These are phyloP conservation scores for Girardia tigrina DNA, from an alignment of 2,888 invertebrate genomes.

Conservation along the genomic window DNA sequence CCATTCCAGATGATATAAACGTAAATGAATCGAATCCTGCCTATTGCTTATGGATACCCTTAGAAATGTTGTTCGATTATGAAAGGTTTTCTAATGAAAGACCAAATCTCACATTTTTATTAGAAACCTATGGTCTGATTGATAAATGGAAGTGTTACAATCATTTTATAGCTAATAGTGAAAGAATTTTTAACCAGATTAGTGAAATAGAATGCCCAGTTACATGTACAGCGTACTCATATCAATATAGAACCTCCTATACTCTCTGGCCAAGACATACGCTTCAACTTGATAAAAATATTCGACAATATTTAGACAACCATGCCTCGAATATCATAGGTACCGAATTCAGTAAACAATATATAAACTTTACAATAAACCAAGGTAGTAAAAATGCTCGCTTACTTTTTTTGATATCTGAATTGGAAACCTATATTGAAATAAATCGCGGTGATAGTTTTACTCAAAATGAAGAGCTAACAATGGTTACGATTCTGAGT, in stretches of 20 bases:
- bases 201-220: background rate
- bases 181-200: background rate
- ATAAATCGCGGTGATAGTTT: background rate
- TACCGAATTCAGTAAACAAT: background rate
- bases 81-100: background rate
- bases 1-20: background rate
- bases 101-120: background rate
- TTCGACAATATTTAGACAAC: background rate
- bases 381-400: background rate
- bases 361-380: background rate
- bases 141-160: background rate
- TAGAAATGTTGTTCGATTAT: background rate
- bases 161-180: background rate
- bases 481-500: background rate
- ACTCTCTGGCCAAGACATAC: background rate
- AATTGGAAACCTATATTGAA: background rate
- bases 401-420: no score
- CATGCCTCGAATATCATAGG: background rate
- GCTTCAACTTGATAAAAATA: background rate
- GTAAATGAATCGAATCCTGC: background rate
- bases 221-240: background rate
- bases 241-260: background rate
- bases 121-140: background rate
- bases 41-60: background rate
- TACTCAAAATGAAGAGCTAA: background rate